phyloP scores from a whole-genome alignment of 2,888 invertebrate genomes.

The Frankliniella intonsa region DNA sequence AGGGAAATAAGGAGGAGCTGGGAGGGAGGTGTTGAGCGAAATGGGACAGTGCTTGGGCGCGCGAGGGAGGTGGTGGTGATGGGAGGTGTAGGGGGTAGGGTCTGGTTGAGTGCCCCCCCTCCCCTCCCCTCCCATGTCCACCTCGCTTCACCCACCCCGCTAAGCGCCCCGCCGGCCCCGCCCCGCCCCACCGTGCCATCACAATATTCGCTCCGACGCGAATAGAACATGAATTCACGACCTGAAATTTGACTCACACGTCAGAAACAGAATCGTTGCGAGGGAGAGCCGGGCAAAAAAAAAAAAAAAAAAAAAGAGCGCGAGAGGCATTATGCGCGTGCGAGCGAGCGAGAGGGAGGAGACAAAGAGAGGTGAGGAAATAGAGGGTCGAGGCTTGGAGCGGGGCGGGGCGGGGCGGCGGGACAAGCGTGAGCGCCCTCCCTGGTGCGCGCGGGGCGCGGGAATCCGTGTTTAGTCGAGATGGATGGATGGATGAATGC shows the following conservation, averaged over 20 bases:
- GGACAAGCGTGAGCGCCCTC: no score
- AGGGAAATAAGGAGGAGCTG: background rate
- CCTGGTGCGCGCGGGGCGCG: no score
- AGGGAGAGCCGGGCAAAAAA: background rate
- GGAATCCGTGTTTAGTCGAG: no score
- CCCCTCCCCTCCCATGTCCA: background rate
- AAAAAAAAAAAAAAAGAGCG: background rate
- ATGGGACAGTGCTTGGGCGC: no score
- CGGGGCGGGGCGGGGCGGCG: no score
- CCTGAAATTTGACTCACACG: conserved; percentile 20
- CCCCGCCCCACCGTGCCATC: background rate
- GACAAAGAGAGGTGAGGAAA: no score
- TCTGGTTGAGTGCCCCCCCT: background rate
- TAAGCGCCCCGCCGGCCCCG: no score
- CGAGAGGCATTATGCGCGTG: background rate
- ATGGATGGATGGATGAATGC: no score
- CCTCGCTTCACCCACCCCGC: background rate
- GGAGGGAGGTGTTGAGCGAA: background rate
- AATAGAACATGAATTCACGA: background rate
- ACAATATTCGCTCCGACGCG: background rate
- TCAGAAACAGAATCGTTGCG: conserved; percentile 2
- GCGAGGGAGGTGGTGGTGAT: no score
- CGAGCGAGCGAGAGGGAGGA: background rate
- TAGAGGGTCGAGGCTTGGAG: no score
- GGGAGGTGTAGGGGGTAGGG: background rate